A percentile compares a stretch with the other conserved stretches of the same genome.
phyloP scores from a whole-genome alignment of 92 coral and sea anemone species.

The Desmophyllum pertusum region DNA sequence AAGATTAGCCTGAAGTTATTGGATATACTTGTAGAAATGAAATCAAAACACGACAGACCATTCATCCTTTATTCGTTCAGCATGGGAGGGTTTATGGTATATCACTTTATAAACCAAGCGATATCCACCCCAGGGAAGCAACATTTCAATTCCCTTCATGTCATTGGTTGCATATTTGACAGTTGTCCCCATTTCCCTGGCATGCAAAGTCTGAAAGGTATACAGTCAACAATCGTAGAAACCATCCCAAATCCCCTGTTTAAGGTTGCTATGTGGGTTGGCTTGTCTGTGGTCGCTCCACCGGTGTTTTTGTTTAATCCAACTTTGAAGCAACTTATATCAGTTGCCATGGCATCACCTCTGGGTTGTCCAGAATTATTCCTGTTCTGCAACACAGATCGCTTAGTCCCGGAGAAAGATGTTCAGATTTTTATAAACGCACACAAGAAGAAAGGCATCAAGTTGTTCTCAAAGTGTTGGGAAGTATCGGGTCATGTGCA shows the following conservation, averaged over 20 bases:
- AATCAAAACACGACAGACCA: slow-evolving; percentile 45
- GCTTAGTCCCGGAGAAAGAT: slow-evolving; percentile 67
- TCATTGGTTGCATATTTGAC: slow-evolving; percentile 90
- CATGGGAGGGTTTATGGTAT: slow-evolving; percentile 78
- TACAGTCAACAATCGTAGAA: slow-evolving; percentile 80
- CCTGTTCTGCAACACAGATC: slow-evolving; percentile 79
- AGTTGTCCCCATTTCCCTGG: slow-evolving; percentile 90
- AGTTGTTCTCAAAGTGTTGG: slow-evolving; percentile 77
- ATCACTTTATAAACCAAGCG: slow-evolving; percentile 68
- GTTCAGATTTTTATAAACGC: slow-evolving; percentile 64
- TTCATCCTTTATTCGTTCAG: slow-evolving; percentile 70
- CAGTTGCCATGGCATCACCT: slow-evolving; percentile 49
- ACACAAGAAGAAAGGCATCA: slow-evolving; percentile 59
- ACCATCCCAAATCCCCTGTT: slow-evolving; percentile 71
- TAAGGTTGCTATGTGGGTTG: slow-evolving; percentile 66
- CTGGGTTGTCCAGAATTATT: slow-evolving; percentile 69
- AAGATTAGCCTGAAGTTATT: slow-evolving; percentile 62
- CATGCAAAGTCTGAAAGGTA: slow-evolving; percentile 65
- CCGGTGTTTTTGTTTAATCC: slow-evolving; percentile 45
- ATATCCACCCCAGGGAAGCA: slow-evolving; percentile 55
- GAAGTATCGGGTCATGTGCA: slow-evolving; percentile 85
- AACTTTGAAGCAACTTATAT: slow-evolving; percentile 61
- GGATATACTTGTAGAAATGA: slow-evolving; percentile 61
- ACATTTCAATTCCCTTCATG: slow-evolving; percentile 61
- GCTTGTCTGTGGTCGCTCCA: slow-evolving; percentile 64